A percentile compares a stretch with the other conserved stretches of the same genome.
Evolutionary conservation across 2,113 vertebrate species (phyloP).

Genomic region (Rhinopomastus cyanomelas): DNA sequence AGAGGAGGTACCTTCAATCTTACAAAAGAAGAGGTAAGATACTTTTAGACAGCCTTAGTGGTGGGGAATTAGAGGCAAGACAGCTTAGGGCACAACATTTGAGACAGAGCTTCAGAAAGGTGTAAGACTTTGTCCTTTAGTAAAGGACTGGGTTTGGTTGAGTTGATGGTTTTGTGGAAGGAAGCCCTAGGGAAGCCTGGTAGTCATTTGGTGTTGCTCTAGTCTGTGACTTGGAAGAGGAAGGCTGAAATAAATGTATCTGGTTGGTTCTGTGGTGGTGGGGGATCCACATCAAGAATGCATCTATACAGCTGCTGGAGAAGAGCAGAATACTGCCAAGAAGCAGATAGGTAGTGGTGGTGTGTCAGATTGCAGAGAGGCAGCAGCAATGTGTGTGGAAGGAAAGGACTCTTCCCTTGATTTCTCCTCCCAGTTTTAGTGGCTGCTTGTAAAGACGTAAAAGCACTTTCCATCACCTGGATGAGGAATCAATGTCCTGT

Average conservation of each 20-base stretch:
- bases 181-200: neutral
- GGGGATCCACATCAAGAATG: neutral
- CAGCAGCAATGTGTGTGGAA: neutral
- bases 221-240: neutral
- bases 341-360: neutral
- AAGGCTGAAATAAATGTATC: neutral
- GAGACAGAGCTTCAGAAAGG: neutral
- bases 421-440: neutral
- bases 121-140: neutral
- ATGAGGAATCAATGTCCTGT: neutral
- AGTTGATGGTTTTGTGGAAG: neutral
- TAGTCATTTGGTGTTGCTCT: neutral
- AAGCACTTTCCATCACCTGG: neutral
- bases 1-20: neutral
- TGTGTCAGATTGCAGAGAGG: neutral
- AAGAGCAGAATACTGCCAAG: neutral
- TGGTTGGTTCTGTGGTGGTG: neutral
- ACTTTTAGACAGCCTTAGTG: neutral
- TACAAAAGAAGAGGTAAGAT: neutral
- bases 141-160: neutral
- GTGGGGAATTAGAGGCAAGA: neutral
- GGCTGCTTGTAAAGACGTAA: neutral
- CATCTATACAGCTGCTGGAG: neutral
- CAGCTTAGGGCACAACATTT: neutral
- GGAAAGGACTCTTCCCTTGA: neutral